Evolutionary conservation across 2,888 invertebrate species (phyloP), one percentile per base, ranked within the genome.

Genomic region (Chloroclysta siterata): DNA sequence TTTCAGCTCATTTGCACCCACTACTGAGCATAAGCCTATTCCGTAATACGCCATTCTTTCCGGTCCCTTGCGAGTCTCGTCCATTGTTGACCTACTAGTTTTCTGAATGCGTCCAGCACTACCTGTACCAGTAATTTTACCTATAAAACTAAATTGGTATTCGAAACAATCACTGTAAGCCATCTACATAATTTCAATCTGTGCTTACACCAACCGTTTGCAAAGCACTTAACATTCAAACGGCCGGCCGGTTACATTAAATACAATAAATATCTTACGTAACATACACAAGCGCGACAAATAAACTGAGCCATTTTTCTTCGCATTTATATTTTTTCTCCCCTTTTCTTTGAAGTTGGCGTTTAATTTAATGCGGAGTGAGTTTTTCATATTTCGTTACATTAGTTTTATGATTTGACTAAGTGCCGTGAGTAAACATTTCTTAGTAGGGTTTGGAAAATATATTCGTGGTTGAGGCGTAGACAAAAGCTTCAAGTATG

Each of bases 221-320:
- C 74, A 66, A 69, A 78, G 76, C 79, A 84, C 84, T 86, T 86
- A 81, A 79, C 78, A 86, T 86, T 85, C 85, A 81, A 70, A 79
- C 75, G 79, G 76, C 72, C 72, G 67, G 62, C 76, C 70, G 76
- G 76, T 77, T 84, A 81, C 80, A 84, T 85, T 85, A 84, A 82
- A 84, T 81, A 81, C 81, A 82, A n/a, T n/a, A n/a, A 83, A 85
- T 85, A 84, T 85, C 84, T 81, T 82, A 74, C 72, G 76, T 81
- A 80, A 82, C 80, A 80, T 80, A 80, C 80, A 81, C 78, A 78
- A 79, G 75, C 70, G 67, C 66, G 66, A 75, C 74, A 82, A 82
- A 83, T 80, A 83, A 80, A 76, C 71, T 73, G 68, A 59, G 71
- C 66, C 70, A 73, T 76, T 79, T 80, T 79, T 80, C 72, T 79